Base-by-base conservation (phyloP, 2,797 vertebrate genomes). In the Hafferia zeledoni region DNA sequence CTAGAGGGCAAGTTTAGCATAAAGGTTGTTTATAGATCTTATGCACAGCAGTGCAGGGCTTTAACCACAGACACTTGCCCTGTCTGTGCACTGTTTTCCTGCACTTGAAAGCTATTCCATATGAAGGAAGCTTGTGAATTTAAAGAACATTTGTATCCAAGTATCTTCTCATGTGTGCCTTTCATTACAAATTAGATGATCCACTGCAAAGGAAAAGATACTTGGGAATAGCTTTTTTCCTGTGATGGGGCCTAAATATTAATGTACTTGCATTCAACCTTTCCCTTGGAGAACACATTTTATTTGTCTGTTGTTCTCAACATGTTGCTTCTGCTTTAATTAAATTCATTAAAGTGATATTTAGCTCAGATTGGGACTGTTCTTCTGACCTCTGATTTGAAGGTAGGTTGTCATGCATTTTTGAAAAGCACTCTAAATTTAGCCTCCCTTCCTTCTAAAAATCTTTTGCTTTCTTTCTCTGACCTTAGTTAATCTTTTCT, bases 301-400 rank as follows among this genome's bases (percentile, higher is more conserved):
- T 60, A 12, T 93, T 91, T 91, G 17, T 77, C 55, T 89, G 47
- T 76, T 93, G 70, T 91, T 89, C 59, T 82, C 64, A 72, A 74
- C 61, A 37, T 95, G 49, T 90, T 94, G 30, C n/a, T 78, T 86
- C 33, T 86, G 20, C 69, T 94, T 67, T 81, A 94, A 88, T 85
- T 95, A 77, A 87, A 80, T 87, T 91, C 5, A 67, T 79, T 72
- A 50, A 90, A 91, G 60, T 90, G 72, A 60, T 60, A 46, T 91
- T 74, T 81, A 68, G 43, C 44, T 95, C n/a, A 64, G 77, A 6
- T 60, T 74, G 49, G 49, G 37, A 46, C 56, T 93, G 10, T 71
- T 39, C 61, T 88, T 80, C 72, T 95, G 82, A 87, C 68, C 82
- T 91, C 68, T 80, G 65, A 75, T 81, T 77, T 83, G 57, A 88